phyloP scores from a whole-genome alignment of 1,140 invertebrate genomes.

The Drosophila sechellia region DNA sequence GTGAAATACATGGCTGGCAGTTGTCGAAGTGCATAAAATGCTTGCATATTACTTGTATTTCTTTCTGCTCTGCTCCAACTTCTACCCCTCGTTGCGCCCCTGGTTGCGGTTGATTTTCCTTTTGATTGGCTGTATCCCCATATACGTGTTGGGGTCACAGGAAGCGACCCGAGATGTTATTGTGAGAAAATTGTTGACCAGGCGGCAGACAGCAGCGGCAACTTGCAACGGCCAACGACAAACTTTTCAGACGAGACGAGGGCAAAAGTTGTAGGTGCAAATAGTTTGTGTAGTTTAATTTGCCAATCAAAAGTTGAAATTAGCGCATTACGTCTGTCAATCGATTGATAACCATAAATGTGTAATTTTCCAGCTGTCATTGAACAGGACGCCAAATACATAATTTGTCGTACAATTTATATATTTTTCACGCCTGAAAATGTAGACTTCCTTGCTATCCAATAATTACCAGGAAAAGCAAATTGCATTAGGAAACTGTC shows the following conservation, averaged over 20 bases:
- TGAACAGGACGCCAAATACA: not conserved
- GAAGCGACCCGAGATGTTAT: slow-evolving; percentile 59
- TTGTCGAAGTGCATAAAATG: slow-evolving; percentile 67
- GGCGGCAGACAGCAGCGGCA: slow-evolving; percentile 19
- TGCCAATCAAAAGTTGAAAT: slow-evolving; percentile 63
- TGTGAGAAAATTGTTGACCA: slow-evolving; percentile 58
- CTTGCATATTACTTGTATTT: slow-evolving; percentile 72
- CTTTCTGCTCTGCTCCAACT: slow-evolving; percentile 27
- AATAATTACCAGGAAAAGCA: slow-evolving; percentile 11
- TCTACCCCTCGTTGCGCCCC: not conserved
- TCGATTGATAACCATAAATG: slow-evolving; percentile 22
- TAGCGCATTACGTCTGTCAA: slow-evolving; percentile 44
- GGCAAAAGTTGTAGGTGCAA: slow-evolving; percentile 58
- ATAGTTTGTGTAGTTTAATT: slow-evolving; percentile 56
- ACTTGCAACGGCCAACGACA: slow-evolving; percentile 33
- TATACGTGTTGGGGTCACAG: slow-evolving; percentile 68
- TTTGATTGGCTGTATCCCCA: slow-evolving; percentile 61
- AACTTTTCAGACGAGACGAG: slow-evolving; percentile 50
- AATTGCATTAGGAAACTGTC: slow-evolving; percentile 31
- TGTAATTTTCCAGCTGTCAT: slow-evolving; percentile 25
- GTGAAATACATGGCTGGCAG: slow-evolving; percentile 53
- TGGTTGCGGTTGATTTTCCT: slow-evolving; percentile 56
- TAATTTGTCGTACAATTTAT: not conserved
- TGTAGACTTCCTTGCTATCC: not conserved
- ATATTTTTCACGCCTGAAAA: not conserved